Percentiles rank a stretch among this genome's conserved stretches.
phyloP scores from a whole-genome alignment of 2,888 invertebrate species.

The Synanthedon formicaeformis region DNA sequence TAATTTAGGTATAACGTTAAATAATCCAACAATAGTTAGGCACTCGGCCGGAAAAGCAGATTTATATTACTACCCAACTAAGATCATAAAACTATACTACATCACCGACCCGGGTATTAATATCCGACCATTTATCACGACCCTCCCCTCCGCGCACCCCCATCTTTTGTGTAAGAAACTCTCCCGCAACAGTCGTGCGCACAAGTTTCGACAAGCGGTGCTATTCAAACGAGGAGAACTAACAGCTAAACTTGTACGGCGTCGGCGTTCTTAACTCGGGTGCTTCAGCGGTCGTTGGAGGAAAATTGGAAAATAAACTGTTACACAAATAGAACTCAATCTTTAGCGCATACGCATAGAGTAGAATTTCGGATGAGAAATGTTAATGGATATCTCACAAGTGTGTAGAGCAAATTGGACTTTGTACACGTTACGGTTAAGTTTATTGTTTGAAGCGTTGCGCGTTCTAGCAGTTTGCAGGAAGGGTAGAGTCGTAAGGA shows the following conservation, averaged over 20 bases:
- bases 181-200: slow-evolving; percentile 50
- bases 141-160: slow-evolving; percentile 32
- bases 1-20: background rate
- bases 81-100: slow-evolving; percentile 69
- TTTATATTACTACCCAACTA: slow-evolving; percentile 66
- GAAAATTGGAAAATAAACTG: slow-evolving; percentile 56
- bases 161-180: slow-evolving; percentile 67
- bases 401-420: slow-evolving; percentile 8
- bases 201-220: slow-evolving; percentile 62
- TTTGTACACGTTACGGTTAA: slow-evolving; percentile 26
- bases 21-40: slow-evolving; percentile 17
- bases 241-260: slow-evolving; percentile 62
- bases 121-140: slow-evolving; percentile 65
- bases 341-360: background rate
- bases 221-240: slow-evolving; percentile 60
- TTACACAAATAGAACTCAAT: slow-evolving; percentile 14
- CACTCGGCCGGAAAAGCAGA: slow-evolving; percentile 54
- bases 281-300: slow-evolving; percentile 59
- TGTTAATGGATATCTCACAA: background rate
- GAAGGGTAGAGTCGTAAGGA: slow-evolving; percentile 70
- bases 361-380: background rate
- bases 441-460: slow-evolving; percentile 28
- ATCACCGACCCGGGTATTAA: slow-evolving; percentile 57
- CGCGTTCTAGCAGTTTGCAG: slow-evolving; percentile 38
- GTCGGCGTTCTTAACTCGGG: slow-evolving; percentile 65